Percentiles rank a stretch among this genome's conserved stretches.
These are phyloP conservation scores for Hyperoplus immaculatus DNA, from an alignment of 2,797 vertebrate genomes.

Conservation along the genomic window DNA sequence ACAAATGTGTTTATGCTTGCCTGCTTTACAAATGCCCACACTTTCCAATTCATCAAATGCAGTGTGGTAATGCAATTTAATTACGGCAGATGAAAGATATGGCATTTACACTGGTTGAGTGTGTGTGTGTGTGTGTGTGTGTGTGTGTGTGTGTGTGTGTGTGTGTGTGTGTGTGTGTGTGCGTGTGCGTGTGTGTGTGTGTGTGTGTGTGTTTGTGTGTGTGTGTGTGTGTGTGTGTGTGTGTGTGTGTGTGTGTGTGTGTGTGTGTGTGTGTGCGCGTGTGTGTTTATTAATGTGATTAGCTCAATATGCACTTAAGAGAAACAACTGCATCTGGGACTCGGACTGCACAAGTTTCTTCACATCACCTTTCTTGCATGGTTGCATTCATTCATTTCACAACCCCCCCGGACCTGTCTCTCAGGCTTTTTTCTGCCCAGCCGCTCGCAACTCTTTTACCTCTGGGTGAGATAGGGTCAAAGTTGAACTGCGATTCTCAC, in stretches of 20 bases:
- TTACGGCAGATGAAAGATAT: conserved; percentile 32
- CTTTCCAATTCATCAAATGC: conserved; percentile 44
- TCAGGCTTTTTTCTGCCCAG: conserved; percentile 62
- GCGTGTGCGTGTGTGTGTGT: background rate
- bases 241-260: too few relatives aligned
- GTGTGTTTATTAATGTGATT: conserved; percentile 49
- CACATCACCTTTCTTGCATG: conserved; percentile 51
- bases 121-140: background rate
- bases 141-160: too few relatives aligned
- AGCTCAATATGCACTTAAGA: conserved; percentile 33
- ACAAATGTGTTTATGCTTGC: conserved; percentile 12
- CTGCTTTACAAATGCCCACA: conserved; percentile 29
- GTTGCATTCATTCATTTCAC: conserved; percentile 45
- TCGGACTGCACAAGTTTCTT: conserved; percentile 26
- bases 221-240: too few relatives aligned
- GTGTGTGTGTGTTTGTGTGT: background rate
- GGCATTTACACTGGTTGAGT: conserved; percentile 23
- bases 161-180: too few relatives aligned
- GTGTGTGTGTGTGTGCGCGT: background rate
- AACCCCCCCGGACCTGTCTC: conserved; percentile 47
- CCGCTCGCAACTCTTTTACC: conserved; percentile 48
- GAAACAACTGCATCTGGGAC: conserved; percentile 36
- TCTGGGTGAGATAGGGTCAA: conserved; percentile 63
- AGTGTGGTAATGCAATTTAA: conserved; percentile 42
- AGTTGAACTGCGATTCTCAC: conserved; percentile 67